Evolutionary conservation across 2,797 vertebrate genomes (phyloP).

Genomic region (Distichodus sexfasciatus): DNA sequence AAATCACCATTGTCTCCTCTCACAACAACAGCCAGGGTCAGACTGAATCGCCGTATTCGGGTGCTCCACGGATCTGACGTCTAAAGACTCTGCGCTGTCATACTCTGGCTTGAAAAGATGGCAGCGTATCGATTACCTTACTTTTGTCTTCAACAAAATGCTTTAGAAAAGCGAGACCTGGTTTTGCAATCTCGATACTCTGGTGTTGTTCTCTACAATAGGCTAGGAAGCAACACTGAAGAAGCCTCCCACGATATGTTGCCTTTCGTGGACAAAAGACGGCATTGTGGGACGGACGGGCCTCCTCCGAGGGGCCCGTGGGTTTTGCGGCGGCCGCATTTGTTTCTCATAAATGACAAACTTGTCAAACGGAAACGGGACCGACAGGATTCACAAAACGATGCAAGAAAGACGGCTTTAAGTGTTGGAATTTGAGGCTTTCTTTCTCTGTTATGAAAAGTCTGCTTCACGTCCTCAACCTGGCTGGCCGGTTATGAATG

Average conservation of each 20-base stretch:
- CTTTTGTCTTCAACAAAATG: no score
- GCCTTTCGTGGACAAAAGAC: background rate
- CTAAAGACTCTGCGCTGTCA: background rate
- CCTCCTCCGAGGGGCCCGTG: no score
- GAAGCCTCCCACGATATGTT: background rate
- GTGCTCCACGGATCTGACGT: background rate
- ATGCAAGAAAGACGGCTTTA: no score
- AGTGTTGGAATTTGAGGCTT: background rate
- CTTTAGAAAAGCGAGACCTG: no score
- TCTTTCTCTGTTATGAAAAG: background rate
- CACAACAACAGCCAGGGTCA: background rate
- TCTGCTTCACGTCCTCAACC: no score
- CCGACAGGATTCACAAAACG: background rate
- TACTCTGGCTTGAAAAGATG: no score
- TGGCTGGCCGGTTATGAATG: no score
- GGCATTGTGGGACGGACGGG: no score
- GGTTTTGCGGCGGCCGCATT: constrained; percentile 10
- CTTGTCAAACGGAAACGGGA: constrained; percentile 5
- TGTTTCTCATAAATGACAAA: constrained; percentile 25
- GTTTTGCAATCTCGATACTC: background rate
- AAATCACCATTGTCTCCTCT: constrained; percentile 10
- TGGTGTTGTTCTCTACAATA: background rate
- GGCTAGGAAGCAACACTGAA: background rate
- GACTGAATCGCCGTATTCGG: background rate
- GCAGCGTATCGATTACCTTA: no score